Base-by-base conservation (phyloP, 2,113 vertebrate species). In the Caretta caretta region DNA sequence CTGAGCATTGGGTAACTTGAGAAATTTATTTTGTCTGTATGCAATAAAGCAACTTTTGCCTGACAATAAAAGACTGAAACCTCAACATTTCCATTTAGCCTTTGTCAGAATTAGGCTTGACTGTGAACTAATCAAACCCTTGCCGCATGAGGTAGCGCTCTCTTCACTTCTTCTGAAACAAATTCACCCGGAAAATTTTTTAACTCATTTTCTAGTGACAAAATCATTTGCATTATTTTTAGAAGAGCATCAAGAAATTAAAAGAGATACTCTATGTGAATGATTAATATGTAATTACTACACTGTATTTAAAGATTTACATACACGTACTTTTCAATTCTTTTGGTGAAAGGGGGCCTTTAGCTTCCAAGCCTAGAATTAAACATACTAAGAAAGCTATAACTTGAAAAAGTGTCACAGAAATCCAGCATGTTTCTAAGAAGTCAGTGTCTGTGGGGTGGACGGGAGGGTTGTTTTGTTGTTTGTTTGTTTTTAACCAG, bases 11-110 rank as follows among this genome's bases (percentile, higher is more conserved):
- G 91, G 31, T 49, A 89, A 9, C 16, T 76, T 50, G 51, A 95
- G 25, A 93, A 90, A 93, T 82, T 91, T 87, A 84, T 92, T 89
- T 54, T 89, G 46, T 92, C 50, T 94, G 53, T 82, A 93, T 88
- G 56, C 8, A 80, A 72, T 11, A 84, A 57, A 89, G 35, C 4
- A 27, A 31, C 4, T 79, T 72, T 31, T 4, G 65, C 5, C 3
- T 59, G 35, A 46, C 24, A 86, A 25, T n/a, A 91, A 93, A 94
- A 81, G 2, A 10, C 5, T 72, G n/a, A 56, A 91, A 86, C 48
- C 13, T 90, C 75, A 72, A 48, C 48, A 79, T 31, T 50, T 90
- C 50, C 90, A 35, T 5, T 4, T 12, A 87, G 10, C 20, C 22
- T 88, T 94, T 91, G 25, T 81, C 86, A 42, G 12, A 90, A n/a